Conservation (phyloP, 2,888 invertebrate genomes). For the Tetragnatha montana region DNA sequence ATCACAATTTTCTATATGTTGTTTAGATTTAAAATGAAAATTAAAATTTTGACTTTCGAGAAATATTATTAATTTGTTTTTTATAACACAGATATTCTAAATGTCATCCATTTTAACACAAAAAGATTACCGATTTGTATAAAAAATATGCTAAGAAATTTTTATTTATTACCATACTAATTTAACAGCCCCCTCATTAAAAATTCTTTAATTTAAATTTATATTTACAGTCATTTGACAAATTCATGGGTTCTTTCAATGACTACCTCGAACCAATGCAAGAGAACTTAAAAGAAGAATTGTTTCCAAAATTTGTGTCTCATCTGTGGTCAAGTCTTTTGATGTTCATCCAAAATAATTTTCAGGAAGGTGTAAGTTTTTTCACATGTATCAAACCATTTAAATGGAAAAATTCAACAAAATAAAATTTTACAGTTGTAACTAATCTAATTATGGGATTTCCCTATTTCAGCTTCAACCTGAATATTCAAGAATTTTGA, state of each 20-base stretch:
- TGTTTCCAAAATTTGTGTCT: constrained; percentile 41
- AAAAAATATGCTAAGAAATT: too few species aligned
- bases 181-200: too few species aligned
- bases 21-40: too few species aligned
- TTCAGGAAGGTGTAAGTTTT: constrained; percentile 63
- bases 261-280: constrained; percentile 36
- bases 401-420: too few species aligned
- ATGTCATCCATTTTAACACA: too few species aligned
- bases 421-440: neutral
- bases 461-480: constrained; percentile 40
- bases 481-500: constrained; percentile 57
- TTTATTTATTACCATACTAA: too few species aligned
- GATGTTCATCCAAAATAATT: constrained; percentile 40
- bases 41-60: too few species aligned
- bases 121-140: too few species aligned
- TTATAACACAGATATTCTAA: too few species aligned
- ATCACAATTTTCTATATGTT: too few species aligned
- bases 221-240: constrained; percentile 39
- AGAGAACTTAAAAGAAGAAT: constrained; percentile 26
- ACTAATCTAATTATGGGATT: neutral
- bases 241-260: constrained; percentile 31
- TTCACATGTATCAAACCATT: too few species aligned
- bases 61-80: too few species aligned
- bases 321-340: constrained; percentile 38
- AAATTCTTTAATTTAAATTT: neutral